Evolutionary conservation across 1,140 invertebrate species (phyloP), one percentile per base, ranked within the genome.

Genomic region (Bacillus rossius): DNA sequence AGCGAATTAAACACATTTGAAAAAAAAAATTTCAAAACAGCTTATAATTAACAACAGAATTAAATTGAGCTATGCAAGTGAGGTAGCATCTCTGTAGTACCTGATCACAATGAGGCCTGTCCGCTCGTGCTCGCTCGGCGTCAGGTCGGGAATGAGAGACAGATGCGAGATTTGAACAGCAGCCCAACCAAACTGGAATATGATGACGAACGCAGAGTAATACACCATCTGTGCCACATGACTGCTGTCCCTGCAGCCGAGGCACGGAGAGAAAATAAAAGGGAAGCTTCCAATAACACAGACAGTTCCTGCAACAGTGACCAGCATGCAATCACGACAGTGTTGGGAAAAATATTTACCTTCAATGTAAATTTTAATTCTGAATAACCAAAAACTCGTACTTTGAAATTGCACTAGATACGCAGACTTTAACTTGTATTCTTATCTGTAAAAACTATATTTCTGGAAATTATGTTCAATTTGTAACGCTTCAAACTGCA

Each of bases 141-240:
- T 84, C 22, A 89, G 73, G 69, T 89, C 87, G 13, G 87, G 83
- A 62, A 91, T 86, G 17, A 89, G 72, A 3, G 94, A 89, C 42
- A 98, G 78, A 76, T 98, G 95, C 20, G 93, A 93, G 65, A 98
- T 96, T 80, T 98, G 96, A 1, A 92, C 88, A 10, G 89, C 75
- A 3, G 94, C 94, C 95, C 96, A 98, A 19, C 95, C 95, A 75
- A 97, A 92, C 83, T 98, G 96, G 76, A 98, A 98, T 61, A 98
- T 86, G 43, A 91, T 76, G 41, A 98, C 90, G 75, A 98, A 97
- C 38, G 89, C 82, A 29, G 83, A 80, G 76, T 91, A 98, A 73
- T 97, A 98, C 60, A 91, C 75, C 64, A 97, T 78, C 73, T 92
- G 85, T 1, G 87, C 84, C 79, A 82, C 87, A 64, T 87, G 76